Percentiles rank a stretch among this genome's conserved stretches.
phyloP scores from a whole-genome alignment of 2,797 vertebrate genomes.

The Dipus sagitta region DNA sequence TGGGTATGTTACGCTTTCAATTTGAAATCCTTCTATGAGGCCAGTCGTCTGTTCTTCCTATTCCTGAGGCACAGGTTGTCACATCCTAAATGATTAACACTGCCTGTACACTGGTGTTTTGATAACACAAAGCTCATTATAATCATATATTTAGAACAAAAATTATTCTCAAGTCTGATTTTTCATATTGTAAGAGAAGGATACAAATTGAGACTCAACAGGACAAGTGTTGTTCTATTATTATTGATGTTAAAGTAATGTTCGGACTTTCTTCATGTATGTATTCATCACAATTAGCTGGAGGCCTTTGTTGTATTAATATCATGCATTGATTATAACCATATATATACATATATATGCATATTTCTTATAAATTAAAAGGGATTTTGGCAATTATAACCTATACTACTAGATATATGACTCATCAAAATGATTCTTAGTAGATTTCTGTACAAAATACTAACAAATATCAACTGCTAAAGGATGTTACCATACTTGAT shows the following conservation, averaged over 20 bases:
- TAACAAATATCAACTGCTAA: not conserved
- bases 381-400: not conserved
- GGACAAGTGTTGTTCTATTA: not conserved
- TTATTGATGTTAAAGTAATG: constrained; percentile 26
- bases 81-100: not conserved
- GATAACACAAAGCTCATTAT: not conserved
- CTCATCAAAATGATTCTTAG: not conserved
- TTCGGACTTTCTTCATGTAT: not conserved
- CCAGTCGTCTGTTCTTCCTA: not conserved
- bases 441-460: not conserved
- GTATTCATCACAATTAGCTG: not conserved
- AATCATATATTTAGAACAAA: not conserved
- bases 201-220: not conserved
- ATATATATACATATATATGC: not conserved
- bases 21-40: not conserved
- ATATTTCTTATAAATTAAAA: not conserved
- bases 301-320: not conserved
- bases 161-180: constrained; percentile 17
- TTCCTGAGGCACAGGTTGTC: not conserved
- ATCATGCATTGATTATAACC: not conserved
- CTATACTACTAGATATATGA: too few species aligned
- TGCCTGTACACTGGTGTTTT: not conserved
- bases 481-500: not conserved
- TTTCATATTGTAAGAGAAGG: not conserved
- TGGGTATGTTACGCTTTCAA: constrained; percentile 85